Evolutionary conservation across 2,113 vertebrate species (phyloP).

Genomic region (Lophura nycthemera): DNA sequence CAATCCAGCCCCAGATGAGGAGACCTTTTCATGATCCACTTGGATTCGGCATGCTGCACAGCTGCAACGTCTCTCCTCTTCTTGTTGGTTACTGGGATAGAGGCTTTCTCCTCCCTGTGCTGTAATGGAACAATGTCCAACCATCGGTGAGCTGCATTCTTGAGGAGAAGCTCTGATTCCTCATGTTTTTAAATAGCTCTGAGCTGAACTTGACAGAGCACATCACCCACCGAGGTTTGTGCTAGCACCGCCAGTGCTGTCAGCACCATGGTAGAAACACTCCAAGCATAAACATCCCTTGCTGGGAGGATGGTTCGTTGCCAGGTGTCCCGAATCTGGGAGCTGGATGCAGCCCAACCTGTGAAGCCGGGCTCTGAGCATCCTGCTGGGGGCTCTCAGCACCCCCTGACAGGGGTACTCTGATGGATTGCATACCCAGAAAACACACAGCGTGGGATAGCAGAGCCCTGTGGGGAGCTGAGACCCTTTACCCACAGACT

Average conservation of each 20-base stretch:
- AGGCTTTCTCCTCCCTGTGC: neutral
- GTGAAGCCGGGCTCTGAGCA: rapidly evolving
- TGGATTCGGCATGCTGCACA: neutral
- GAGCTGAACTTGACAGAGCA: neutral
- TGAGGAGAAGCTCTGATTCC: neutral
- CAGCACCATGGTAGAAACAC: rapidly evolving
- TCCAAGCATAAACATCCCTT: neutral
- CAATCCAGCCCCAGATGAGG: neutral
- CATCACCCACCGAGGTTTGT: neutral
- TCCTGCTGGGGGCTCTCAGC: rapidly evolving
- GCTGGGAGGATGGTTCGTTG: neutral
- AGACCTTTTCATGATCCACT: neutral
- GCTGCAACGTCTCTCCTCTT: rapidly evolving
- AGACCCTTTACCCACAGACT: rapidly evolving
- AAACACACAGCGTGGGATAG: rapidly evolving
- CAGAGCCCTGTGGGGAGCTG: neutral
- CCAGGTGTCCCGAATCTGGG: neutral
- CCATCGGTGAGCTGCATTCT: neutral
- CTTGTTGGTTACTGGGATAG: neutral
- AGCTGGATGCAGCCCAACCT: neutral
- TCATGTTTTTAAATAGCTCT: neutral
- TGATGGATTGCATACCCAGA: neutral
- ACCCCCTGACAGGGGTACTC: neutral
- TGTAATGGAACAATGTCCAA: rapidly evolving
- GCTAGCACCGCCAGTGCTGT: neutral